Evolutionary conservation across 2,113 vertebrate genomes (phyloP).

Genomic region (Pungitius pungitius): DNA sequence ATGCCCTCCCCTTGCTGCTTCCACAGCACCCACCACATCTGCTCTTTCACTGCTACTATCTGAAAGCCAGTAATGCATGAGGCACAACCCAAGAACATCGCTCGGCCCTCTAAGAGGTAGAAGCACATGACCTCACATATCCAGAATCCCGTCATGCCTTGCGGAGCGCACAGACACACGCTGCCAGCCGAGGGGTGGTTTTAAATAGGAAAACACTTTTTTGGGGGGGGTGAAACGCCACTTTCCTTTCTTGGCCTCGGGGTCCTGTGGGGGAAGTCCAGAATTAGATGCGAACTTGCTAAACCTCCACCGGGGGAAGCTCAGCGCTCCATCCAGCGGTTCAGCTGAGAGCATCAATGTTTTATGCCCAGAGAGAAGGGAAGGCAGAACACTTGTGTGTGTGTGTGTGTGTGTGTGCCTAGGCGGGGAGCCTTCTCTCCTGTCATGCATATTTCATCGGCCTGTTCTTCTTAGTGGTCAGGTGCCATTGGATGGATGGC

Average conservation of each 20-base stretch:
- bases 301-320: slow-evolving; percentile 41
- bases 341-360: slow-evolving; percentile 64
- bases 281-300: slow-evolving; percentile 71
- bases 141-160: neutral
- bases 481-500: slow-evolving; percentile 35
- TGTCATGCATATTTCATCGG: slow-evolving; percentile 74
- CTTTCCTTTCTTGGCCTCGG: slow-evolving; percentile 19
- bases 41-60: neutral
- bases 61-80: neutral
- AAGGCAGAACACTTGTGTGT: slow-evolving; percentile 56
- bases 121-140: slow-evolving; percentile 13
- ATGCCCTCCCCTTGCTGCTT: neutral
- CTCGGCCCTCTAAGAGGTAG: neutral
- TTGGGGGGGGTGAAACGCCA: slow-evolving; percentile 25
- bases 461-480: slow-evolving; percentile 63
- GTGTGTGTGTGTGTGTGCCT: slow-evolving; percentile 62
- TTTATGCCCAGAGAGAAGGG: slow-evolving; percentile 55
- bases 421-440: slow-evolving; percentile 54
- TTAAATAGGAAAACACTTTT: slow-evolving; percentile 43
- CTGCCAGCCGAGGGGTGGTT: neutral
- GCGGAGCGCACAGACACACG: neutral
- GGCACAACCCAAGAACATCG: neutral
- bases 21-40: neutral
- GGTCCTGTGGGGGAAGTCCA: slow-evolving; percentile 58
- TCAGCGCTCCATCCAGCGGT: slow-evolving; percentile 35